A percentile compares a stretch with the other conserved stretches of the same genome.
Evolutionary conservation across 2,888 invertebrate species (phyloP).

Genomic region (Arge pagana): DNA sequence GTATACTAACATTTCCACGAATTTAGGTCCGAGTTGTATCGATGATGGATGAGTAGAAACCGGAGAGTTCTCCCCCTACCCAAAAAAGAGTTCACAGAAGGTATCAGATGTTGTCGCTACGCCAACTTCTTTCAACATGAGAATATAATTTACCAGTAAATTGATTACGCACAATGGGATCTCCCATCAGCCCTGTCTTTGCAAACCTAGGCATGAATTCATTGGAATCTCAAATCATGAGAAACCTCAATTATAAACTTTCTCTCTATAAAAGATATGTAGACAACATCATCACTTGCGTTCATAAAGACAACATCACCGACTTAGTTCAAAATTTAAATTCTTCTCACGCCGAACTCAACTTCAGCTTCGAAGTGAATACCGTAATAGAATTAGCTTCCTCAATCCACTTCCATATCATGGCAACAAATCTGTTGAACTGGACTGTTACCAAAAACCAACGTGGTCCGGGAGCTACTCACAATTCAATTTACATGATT

Average conservation of each 20-base stretch:
- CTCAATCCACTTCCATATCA: slow-evolving; percentile 7
- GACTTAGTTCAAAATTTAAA: slow-evolving; percentile 5
- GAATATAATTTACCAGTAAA: slow-evolving; percentile 26
- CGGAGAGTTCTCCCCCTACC: not conserved
- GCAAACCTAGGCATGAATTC: slow-evolving; percentile 33
- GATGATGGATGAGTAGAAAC: slow-evolving; percentile 8
- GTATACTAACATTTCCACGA: slow-evolving; percentile 28
- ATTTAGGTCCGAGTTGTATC: slow-evolving; percentile 6
- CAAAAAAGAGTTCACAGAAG: not conserved
- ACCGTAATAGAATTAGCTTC: not conserved
- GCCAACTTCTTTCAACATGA: slow-evolving; percentile 23
- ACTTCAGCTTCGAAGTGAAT: slow-evolving; percentile 20
- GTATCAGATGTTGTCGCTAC: not conserved
- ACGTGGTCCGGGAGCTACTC: slow-evolving; percentile 14
- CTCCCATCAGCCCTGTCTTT: slow-evolving; percentile 30
- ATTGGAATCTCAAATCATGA: slow-evolving; percentile 24
- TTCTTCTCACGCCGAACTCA: not conserved
- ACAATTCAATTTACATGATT: slow-evolving; percentile 13
- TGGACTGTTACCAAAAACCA: slow-evolving; percentile 21
- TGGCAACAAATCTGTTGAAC: slow-evolving; percentile 1
- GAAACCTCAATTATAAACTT: slow-evolving; percentile 1
- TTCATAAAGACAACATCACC: slow-evolving; percentile 6
- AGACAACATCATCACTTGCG: slow-evolving; percentile 17
- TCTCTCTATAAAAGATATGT: slow-evolving; percentile 18
- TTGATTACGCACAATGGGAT: slow-evolving; percentile 25